A percentile compares a stretch with the other conserved stretches of the same genome.
Evolutionary conservation across 2,113 vertebrate genomes (phyloP).

Genomic region (Equus przewalskii): DNA sequence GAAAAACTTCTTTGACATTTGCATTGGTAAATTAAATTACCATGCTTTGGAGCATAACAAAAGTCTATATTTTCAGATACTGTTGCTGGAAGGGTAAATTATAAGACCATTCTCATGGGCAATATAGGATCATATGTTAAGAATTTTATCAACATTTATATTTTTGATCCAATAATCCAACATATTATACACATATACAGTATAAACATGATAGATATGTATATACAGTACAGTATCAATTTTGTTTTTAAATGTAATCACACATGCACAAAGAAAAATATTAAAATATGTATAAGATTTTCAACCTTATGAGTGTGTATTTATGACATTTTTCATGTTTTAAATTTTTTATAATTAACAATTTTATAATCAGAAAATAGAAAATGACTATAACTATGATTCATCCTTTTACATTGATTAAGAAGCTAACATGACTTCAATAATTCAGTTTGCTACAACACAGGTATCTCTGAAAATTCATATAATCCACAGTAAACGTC

Average conservation of each 20-base stretch:
- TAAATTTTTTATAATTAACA: not conserved
- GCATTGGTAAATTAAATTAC: not conserved
- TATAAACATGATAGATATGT: not conserved
- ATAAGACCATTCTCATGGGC: not conserved
- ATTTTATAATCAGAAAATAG: not conserved
- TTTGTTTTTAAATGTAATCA: not conserved
- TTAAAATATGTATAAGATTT: conserved; percentile 17
- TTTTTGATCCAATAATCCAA: not conserved
- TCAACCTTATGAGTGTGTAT: not conserved
- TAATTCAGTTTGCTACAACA: not conserved
- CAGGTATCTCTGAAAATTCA: not conserved
- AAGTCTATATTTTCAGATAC: not conserved
- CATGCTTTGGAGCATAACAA: not conserved
- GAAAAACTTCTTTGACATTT: not conserved
- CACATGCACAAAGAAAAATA: not conserved
- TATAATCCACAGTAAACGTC: not conserved
- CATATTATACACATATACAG: not conserved
- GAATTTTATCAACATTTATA: not conserved
- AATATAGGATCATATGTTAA: not conserved
- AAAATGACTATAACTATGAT: not conserved
- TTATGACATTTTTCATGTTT: not conserved
- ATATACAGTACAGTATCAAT: not conserved
- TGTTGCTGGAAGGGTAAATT: not conserved
- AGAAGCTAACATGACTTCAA: not conserved
- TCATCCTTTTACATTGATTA: not conserved